A percentile compares a stretch with the other conserved stretches of the same genome.
Conservation (phyloP, 2,888 invertebrate species). For the Drosophila hamatofila region DNA sequence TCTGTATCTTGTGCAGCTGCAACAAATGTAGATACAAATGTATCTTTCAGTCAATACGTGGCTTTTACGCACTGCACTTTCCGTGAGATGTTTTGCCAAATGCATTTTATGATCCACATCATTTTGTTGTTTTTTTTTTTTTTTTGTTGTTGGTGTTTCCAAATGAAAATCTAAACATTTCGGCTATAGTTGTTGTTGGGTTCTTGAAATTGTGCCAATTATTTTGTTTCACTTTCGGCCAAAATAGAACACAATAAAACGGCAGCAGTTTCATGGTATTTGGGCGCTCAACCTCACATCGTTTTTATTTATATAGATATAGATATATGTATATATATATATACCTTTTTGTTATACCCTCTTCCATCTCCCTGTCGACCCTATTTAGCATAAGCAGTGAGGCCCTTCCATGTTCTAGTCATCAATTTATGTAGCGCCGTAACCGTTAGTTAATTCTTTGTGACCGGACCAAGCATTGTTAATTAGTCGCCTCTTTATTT, state of each 20-base stretch:
- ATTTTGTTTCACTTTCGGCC: slow-evolving; percentile 57
- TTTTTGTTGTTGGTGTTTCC: too few relatives aligned
- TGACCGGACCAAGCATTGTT: slow-evolving; percentile 46
- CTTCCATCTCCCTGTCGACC: slow-evolving; percentile 31
- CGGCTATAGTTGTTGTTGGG: too few relatives aligned
- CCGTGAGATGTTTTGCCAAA: slow-evolving; percentile 12
- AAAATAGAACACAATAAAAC: slow-evolving; percentile 67
- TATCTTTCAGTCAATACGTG: background rate
- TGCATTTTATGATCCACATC: slow-evolving; percentile 40
- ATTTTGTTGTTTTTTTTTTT: too few relatives aligned
- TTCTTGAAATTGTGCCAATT: slow-evolving; percentile 73
- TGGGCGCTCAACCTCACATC: background rate
- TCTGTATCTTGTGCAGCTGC: background rate
- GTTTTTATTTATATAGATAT: background rate
- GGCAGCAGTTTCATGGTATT: slow-evolving; percentile 15
- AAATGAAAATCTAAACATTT: slow-evolving; percentile 53
- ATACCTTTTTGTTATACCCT: slow-evolving; percentile 23
- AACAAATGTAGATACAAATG: slow-evolving; percentile 5
- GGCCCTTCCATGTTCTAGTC: slow-evolving; percentile 34
- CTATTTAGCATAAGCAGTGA: slow-evolving; percentile 40
- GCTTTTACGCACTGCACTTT: slow-evolving; percentile 32
- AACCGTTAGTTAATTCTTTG: slow-evolving; percentile 56
- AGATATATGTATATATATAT: background rate
- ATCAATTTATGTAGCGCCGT: slow-evolving; percentile 43
- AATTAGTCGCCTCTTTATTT: slow-evolving; percentile 55